A percentile compares a stretch with the other conserved stretches of the same genome.
phyloP scores from a whole-genome alignment of 2,797 vertebrate species.

The Sebastes steindachneri region DNA sequence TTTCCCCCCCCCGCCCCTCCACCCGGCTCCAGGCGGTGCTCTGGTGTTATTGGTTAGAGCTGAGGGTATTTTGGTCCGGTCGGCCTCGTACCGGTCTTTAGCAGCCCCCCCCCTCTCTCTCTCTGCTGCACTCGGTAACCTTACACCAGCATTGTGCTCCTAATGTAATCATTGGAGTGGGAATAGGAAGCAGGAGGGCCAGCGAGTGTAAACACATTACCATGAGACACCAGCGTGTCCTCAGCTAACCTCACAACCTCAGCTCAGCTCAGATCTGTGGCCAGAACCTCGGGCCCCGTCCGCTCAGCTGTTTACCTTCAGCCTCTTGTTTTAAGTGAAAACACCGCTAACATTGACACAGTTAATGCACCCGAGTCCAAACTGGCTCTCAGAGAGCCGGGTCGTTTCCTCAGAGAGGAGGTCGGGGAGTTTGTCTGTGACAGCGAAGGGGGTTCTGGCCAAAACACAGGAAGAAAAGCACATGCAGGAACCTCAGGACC shows the following conservation, averaged over 20 bases:
- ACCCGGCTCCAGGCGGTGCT: conserved; percentile 40
- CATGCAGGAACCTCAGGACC: conserved; percentile 35
- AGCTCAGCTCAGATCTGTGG: conserved; percentile 67
- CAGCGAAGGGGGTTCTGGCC: conserved; percentile 45
- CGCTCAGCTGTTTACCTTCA: conserved; percentile 78
- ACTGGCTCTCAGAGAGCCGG: conserved; percentile 24
- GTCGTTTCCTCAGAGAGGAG: conserved; percentile 51
- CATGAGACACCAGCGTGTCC: conserved; percentile 80
- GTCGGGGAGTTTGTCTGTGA: conserved; percentile 78
- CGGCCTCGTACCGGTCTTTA: conserved; percentile 57
- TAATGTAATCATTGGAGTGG: conserved; percentile 84
- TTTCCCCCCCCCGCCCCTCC: conserved; percentile 35
- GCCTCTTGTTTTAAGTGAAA: conserved; percentile 83
- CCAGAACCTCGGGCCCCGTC: conserved; percentile 73
- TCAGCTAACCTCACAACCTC: conserved; percentile 76
- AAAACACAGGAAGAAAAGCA: conserved; percentile 47
- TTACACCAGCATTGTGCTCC: conserved; percentile 79
- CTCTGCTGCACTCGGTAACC: conserved; percentile 80
- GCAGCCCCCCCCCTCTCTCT: conserved; percentile 24
- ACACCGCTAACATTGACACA: conserved; percentile 81
- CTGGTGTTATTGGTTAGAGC: conserved; percentile 54
- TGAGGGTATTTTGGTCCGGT: conserved; percentile 62
- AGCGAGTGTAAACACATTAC: conserved; percentile 86
- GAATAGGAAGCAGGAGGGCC: conserved; percentile 83
- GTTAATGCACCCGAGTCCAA: conserved; percentile 72